Conservation (phyloP, 1,140 invertebrate species). For the Littorina saxatilis region DNA sequence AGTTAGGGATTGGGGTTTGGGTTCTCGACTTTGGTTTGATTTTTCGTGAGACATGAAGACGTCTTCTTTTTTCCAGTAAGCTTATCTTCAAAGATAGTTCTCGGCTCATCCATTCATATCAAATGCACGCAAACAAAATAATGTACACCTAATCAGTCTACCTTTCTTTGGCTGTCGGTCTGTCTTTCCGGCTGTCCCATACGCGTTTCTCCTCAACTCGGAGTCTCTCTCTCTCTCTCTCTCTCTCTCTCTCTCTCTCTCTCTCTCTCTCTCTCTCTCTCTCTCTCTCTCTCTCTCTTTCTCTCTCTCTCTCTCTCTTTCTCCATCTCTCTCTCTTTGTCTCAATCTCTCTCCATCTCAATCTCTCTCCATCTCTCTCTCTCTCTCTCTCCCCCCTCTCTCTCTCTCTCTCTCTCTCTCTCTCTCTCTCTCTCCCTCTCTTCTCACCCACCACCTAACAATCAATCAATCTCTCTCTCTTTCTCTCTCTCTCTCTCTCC, state of each 20-base stretch:
- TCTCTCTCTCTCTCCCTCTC: not conserved
- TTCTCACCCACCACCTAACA: not conserved
- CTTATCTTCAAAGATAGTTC: too few relatives aligned
- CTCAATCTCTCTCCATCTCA: not conserved
- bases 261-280: conserved; percentile 16
- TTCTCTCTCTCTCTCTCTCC: too few relatives aligned
- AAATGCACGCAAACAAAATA: too few relatives aligned
- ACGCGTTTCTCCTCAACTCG: too few relatives aligned
- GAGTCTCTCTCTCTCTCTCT: not conserved
- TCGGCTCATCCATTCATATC: too few relatives aligned
- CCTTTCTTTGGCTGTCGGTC: not conserved
- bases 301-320: not conserved
- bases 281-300: not conserved
- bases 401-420: not conserved
- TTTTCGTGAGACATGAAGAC: too few relatives aligned
- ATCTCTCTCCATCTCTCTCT: not conserved
- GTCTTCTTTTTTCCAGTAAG: too few relatives aligned
- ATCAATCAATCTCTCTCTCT: too few relatives aligned
- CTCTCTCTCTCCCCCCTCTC: not conserved
- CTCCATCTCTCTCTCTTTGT: not conserved
- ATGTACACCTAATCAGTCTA: not conserved
- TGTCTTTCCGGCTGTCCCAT: too few relatives aligned
- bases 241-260: not conserved
- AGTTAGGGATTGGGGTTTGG: too few relatives aligned
- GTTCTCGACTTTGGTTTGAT: too few relatives aligned